Base-by-base conservation (phyloP, 1,140 invertebrate species). In the Rhynchophorus ferrugineus region DNA sequence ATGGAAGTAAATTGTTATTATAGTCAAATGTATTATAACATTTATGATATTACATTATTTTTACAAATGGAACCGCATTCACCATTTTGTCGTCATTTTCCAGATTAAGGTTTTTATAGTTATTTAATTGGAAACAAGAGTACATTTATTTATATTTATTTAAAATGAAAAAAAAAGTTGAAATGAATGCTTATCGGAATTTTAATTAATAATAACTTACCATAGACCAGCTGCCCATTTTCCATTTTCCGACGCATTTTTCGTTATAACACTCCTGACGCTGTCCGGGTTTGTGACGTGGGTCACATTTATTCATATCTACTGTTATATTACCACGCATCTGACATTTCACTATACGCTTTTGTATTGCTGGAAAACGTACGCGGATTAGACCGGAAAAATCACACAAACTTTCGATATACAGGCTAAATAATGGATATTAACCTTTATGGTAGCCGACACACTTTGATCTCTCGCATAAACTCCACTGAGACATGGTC, bases 181-280 rank as follows among this genome's bases (percentile, higher is more conserved):
- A 29, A 29, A 29, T 29, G 24, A 6, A 29, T 29, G 5, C 5
- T 6, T 29, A 11, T 22, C 24, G 24, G 24, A 53, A 46, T 57
- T 13, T 21, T 22, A 39, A 29, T 29, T 29, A 29, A 29, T 29
- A 29, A 29, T 5, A 13, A 19, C 65, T 71, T 73, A 93, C 90
- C 79, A 89, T 83, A 18, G 87, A 91, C 90, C 90, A 93, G 55
- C 87, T 81, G 3, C 87, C 87, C 8, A 86, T 83, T 59, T 80
- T 79, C 91, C 90, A 95, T 9, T 83, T 81, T 0, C 87, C 85
- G 65, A 82, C 82, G 71, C 90, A 94, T 13, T 79, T 79, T 44
- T 82, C 78, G 59, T 86, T 88, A 69, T 81, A 80, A 64, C 89
- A 91, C 63, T 89, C 82, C 64, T 84, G 82, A 33, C 77, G 75